Conservation (phyloP, 1,140 invertebrate genomes). For the Leptestheria dahalacensis region DNA sequence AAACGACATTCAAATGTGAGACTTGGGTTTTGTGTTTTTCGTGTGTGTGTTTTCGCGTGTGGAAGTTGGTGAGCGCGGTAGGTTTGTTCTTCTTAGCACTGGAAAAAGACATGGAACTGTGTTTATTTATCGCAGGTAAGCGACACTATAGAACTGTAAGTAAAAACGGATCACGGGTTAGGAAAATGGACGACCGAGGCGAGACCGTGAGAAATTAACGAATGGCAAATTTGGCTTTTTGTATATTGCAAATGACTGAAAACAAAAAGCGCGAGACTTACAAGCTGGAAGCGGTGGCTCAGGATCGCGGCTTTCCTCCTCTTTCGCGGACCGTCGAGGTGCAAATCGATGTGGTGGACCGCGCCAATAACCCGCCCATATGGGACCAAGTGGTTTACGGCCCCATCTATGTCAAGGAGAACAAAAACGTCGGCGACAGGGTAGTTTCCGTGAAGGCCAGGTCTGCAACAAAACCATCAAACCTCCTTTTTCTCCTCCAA, state of each 20-base stretch:
- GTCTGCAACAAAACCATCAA: conserved; percentile 43
- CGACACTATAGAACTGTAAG: too few relatives aligned
- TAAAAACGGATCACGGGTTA: too few relatives aligned
- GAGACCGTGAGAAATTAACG: too few relatives aligned
- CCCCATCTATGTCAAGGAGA: conserved; percentile 92
- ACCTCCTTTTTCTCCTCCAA: neutral
- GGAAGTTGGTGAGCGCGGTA: too few relatives aligned
- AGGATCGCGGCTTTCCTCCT: conserved; percentile 87
- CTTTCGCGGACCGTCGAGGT: conserved; percentile 87
- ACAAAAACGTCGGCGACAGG: conserved; percentile 86
- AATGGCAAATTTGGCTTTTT: too few relatives aligned
- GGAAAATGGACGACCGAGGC: too few relatives aligned
- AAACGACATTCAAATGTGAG: too few relatives aligned
- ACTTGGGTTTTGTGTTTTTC: too few relatives aligned
- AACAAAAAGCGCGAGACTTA: conserved; percentile 79
- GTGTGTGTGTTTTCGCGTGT: too few relatives aligned
- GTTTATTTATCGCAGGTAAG: too few relatives aligned
- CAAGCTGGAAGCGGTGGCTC: conserved; percentile 89
- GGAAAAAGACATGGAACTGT: too few relatives aligned
- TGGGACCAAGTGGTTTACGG: conserved; percentile 92
- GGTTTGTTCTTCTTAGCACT: too few relatives aligned
- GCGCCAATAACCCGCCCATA: conserved; percentile 89
- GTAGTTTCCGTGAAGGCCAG: conserved; percentile 94
- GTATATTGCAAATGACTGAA: conserved; percentile 1
- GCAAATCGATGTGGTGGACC: conserved; percentile 92